Evolutionary conservation across 2,888 invertebrate genomes (phyloP), one percentile per base, ranked within the genome.

Genomic region (Craniophora ligustri): DNA sequence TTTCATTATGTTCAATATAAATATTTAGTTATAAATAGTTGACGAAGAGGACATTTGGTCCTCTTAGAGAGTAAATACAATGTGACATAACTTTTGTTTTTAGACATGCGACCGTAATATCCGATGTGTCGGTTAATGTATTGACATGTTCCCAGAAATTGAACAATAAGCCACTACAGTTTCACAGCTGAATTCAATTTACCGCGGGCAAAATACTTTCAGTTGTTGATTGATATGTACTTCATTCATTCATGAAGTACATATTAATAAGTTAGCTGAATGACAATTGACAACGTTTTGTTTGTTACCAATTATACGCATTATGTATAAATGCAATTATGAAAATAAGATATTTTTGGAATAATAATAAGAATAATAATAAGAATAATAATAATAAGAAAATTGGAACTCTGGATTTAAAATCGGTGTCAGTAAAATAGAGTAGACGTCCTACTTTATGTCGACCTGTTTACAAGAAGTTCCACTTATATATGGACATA

Each of bases 131-230:
- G 34, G 36, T 31, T 55, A 57, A 68, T 58, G 51, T 69, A 66
- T 58, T 44, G 48, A 46, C 58, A 67, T 67, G 67, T 67, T 44
- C 36, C 46, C 53, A 34, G 45, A 55, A 62, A 69, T 66, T 68
- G 69, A 42, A 67, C 56, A 56, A 53, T 41, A 42, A 38, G 13
- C 10, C 2, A 6, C 30, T 15, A 39, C 15, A 51, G 49, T 11
- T 16, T 7, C 11, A 30, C 30, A 21, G 30, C 55, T 39, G 34
- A 48, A 61, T 49, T 49, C 21, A 59, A 56, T 57, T 68, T 54
- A 65, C 48, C 32, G 23, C 16, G 26, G 10, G 39, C 11, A 15
- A 42, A 53, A 49, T 56, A 59, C 59, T 46, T 54, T 36, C 41
- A 6, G 14, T 30, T 48, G 28, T 58, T 34, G 38, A 10, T 31